Evolutionary conservation across 2,797 vertebrate species (phyloP), one percentile per base, ranked within the genome.

Genomic region (Labroides dimidiatus): DNA sequence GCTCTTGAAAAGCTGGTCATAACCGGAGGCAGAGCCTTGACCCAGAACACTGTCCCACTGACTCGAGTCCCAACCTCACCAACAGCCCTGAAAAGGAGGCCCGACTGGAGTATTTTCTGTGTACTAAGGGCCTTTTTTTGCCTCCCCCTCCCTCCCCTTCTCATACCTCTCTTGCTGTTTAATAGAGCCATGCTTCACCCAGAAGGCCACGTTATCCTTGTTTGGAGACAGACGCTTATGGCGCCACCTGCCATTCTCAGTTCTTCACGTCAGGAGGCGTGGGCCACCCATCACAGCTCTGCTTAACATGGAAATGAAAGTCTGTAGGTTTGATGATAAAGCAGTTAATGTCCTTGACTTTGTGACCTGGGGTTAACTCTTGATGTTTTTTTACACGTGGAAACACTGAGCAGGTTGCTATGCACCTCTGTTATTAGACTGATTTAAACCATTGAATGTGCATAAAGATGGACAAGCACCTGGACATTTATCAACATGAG

Each of bases 21-120:
- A 91, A 92, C 92, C 84, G 43, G 75, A 83, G 90, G 85, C 84
- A 72, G 64, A 85, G 91, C 91, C 92, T 93, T 94, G 93, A 94
- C 93, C 93, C 80, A 87, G 80, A 91, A 89, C 72, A 8, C 70
- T 80, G 80, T 84, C 85, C 91, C 80, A 81, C 80, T 89, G 87
- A 89, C 89, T 89, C 3, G 17, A 82, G 73, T 69, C 51, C 4
- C 75, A 81, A 86, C 89, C 86, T 73, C 74, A 36, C 71, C 62
- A 68, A 12, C 73, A 66, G 65, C 74, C 62, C 80, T 80, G 75
- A 85, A 84, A 77, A 78, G 71, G 71, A 83, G 62, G 71, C 72
- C 69, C 19, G 52, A 24, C 21, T 39, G 7, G 60, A 68, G 75
- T 41, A 56, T 79, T 81, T 67, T 41, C 55, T 16, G 45, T 81